Conservation (phyloP, 2,888 invertebrate genomes). For the Pollenia amentaria region DNA sequence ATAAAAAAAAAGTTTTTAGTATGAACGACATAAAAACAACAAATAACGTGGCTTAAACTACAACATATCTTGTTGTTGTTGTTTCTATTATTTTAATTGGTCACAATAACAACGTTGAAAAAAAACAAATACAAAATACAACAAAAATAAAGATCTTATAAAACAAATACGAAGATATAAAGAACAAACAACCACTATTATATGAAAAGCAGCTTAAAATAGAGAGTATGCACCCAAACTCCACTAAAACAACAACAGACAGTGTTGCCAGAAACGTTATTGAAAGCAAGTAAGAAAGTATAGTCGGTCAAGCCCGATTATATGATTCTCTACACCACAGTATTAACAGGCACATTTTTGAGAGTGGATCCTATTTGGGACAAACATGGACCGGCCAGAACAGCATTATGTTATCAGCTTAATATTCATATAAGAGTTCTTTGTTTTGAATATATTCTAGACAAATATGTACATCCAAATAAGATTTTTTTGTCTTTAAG, state of each 20-base stretch:
- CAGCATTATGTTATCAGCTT: too few species aligned
- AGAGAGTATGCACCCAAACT: constrained; percentile 9
- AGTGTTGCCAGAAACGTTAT: not conserved
- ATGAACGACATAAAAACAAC: constrained; percentile 71
- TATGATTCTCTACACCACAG: too few species aligned
- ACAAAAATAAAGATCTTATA: constrained; percentile 27
- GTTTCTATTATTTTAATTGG: constrained; percentile 30
- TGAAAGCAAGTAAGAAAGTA: too few species aligned
- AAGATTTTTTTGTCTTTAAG: too few species aligned
- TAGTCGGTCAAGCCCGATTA: too few species aligned
- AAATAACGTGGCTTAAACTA: constrained; percentile 74
- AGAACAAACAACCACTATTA: constrained; percentile 17
- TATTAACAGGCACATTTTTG: too few species aligned
- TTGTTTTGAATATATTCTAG: too few species aligned
- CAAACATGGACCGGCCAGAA: too few species aligned
- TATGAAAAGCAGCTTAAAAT: constrained; percentile 2
- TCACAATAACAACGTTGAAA: not conserved
- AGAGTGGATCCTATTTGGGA: too few species aligned
- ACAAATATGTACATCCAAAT: too few species aligned
- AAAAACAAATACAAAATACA: constrained; percentile 23
- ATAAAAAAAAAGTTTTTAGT: constrained; percentile 5
- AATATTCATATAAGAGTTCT: too few species aligned
- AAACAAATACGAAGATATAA: not conserved
- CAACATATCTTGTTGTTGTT: constrained; percentile 14
- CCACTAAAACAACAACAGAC: constrained; percentile 1